Base-by-base conservation (phyloP, 2,113 vertebrate genomes). In the Lepisosteus osseus region DNA sequence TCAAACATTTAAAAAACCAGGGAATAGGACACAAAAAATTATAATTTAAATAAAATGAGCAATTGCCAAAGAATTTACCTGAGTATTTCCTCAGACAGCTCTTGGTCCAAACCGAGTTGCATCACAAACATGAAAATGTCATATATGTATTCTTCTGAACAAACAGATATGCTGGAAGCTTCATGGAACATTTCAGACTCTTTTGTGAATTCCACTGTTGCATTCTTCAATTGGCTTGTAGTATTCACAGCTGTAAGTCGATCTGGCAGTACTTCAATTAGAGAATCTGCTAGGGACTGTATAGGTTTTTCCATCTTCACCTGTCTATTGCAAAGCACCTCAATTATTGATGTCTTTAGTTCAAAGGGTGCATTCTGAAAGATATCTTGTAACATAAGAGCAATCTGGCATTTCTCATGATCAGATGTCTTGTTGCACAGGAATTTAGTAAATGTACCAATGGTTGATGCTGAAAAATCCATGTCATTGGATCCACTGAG, bases 151-250 rank as follows among this genome's bases (percentile, higher is more conserved):
- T 57, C 55, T 29, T 61, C 42, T 17, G 42, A 3, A 41, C 41
- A 66, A 0, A 1, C 6, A 29, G 42, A 13, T 5, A 9, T n/a
- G 12, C 56, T 55, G 29, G 42, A 45, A 17, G 13, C n/a, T 6
- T 12, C 71, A 67, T 67, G 7, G 14, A 59, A 67, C 1, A 67
- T 44, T 66, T 67, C 54, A 72, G 67, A 44, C 42, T 45, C 12
- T n/a, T 72, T 40, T 51, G 66, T 56, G 11, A 72, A 7, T 42
- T 44, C 66, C 71, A 67, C 3, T 61, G 54, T 61, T 41, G n/a
- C 7, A 6, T 72, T 67, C n/a, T 44, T 61, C n/a, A 72, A 17
- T 54, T 72, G 7, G 54, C 14, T 45, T 8, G 14, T 2, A 14
- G 47, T 67, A 45, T 41, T 56, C 5, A 29, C 15, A 66, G 41